A percentile compares a stretch with the other conserved stretches of the same genome.
phyloP scores from a whole-genome alignment of 2,888 invertebrate genomes.

The Neocrepidodera transversa region DNA sequence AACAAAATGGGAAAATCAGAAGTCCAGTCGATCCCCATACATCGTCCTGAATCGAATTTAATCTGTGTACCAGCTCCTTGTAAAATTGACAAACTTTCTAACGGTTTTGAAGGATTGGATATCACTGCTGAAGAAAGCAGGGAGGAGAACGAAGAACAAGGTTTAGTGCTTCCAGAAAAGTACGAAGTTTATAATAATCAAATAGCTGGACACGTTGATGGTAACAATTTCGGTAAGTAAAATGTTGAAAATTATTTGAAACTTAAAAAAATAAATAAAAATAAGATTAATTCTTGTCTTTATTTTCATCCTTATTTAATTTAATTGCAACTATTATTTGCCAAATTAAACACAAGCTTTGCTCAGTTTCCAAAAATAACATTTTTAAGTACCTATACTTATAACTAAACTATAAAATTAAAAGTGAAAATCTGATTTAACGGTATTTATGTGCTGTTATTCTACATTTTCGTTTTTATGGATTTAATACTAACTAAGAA shows the following conservation, averaged over 20 bases:
- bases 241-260: no score
- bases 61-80: conserved; percentile 42
- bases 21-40: conserved; percentile 48
- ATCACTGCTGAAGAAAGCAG: conserved; percentile 1
- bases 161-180: conserved; percentile 17
- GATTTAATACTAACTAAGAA: not conserved
- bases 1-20: conserved; percentile 50
- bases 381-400: not conserved
- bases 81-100: conserved; percentile 33
- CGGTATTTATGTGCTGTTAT: not conserved
- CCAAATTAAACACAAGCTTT: no score
- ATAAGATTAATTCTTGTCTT: no score
- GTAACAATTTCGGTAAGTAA: conserved; percentile 65
- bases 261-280: no score
- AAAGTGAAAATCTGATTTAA: not conserved
- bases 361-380: not conserved
- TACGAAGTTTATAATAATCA: conserved; percentile 63
- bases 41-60: conserved; percentile 41
- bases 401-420: not conserved
- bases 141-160: conserved; percentile 15
- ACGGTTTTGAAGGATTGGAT: conserved; percentile 31
- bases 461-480: conserved; percentile 8
- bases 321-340: no score
- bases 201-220: conserved; percentile 71
- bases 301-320: no score